A percentile compares a stretch with the other conserved stretches of the same genome.
These are phyloP conservation scores for Drosophila burlai DNA, from an alignment of 1,140 invertebrate species.

Conservation along the genomic window DNA sequence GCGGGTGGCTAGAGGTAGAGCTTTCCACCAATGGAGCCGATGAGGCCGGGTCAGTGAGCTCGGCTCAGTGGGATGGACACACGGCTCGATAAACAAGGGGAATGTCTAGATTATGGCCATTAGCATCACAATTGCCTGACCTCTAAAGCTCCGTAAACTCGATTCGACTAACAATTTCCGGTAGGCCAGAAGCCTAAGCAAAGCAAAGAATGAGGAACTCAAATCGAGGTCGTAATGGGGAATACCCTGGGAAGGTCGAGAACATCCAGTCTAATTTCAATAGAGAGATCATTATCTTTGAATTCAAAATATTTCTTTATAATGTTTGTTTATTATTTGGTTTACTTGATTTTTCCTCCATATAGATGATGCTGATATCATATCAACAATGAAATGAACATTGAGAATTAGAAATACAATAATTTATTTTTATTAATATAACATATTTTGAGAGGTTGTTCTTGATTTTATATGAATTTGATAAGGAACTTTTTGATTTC, in stretches of 20 bases:
- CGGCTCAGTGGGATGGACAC: slow-evolving; percentile 21
- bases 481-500: too few relatives aligned
- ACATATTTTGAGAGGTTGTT: too few relatives aligned
- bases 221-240: background rate
- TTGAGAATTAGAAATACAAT: too few relatives aligned
- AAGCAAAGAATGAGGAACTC: background rate
- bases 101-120: slow-evolving; percentile 49
- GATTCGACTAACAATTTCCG: slow-evolving; percentile 46
- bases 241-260: background rate
- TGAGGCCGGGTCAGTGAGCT: slow-evolving; percentile 1
- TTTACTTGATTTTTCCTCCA: too few relatives aligned
- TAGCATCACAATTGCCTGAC: slow-evolving; percentile 42
- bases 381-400: too few relatives aligned
- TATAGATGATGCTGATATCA: too few relatives aligned
- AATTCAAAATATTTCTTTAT: too few relatives aligned
- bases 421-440: too few relatives aligned
- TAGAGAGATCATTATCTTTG: too few relatives aligned
- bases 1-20: slow-evolving; percentile 5
- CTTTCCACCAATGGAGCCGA: background rate
- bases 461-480: too few relatives aligned
- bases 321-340: too few relatives aligned
- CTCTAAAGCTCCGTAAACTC: slow-evolving; percentile 30
- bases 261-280: background rate
- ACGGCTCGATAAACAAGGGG: slow-evolving; percentile 31
- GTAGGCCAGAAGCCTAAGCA: slow-evolving; percentile 2